phyloP scores from a whole-genome alignment of 2,888 invertebrate genomes.

The Cremastobaeus sp. region DNA sequence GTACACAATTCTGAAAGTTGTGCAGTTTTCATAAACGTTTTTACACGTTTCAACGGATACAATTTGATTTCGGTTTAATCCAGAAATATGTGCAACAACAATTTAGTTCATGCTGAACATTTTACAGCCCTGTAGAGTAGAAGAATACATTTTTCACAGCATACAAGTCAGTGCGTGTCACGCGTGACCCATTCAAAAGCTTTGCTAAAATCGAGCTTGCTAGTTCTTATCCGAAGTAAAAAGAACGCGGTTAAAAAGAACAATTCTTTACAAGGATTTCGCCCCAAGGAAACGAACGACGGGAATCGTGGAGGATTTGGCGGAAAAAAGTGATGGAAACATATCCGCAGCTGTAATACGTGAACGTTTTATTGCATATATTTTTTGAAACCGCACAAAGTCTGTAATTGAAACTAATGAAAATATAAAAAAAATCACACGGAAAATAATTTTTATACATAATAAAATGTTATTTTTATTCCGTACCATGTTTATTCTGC shows the following conservation, averaged over 20 bases:
- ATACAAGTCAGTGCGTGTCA: conserved; percentile 81
- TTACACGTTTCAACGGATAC: no score
- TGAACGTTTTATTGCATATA: conserved; percentile 30
- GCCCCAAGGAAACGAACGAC: conserved; percentile 48
- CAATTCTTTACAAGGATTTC: conserved; percentile 52
- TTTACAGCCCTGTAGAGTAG: conserved; percentile 86
- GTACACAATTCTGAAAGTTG: no score
- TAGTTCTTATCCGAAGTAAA: conserved; percentile 42
- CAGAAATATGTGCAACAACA: no score
- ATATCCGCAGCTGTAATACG: conserved; percentile 20
- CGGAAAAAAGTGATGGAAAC: conserved; percentile 35
- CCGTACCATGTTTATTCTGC: no score
- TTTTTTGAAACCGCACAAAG: conserved; percentile 31
- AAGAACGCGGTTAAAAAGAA: conserved; percentile 48
- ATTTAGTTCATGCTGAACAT: no score
- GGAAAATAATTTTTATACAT: no score
- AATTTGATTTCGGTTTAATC: no score
- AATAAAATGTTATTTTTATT: neutral
- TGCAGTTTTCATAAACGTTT: no score
- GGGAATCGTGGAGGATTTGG: conserved; percentile 45
- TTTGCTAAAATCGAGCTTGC: conserved; percentile 34
- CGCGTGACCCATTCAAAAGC: conserved; percentile 44
- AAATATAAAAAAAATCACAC: neutral
- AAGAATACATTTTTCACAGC: conserved; percentile 86
- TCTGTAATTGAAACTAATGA: conserved; percentile 41